Base-by-base conservation (phyloP, 2,113 vertebrate genomes). In the Leptobrachium leishanense region DNA sequence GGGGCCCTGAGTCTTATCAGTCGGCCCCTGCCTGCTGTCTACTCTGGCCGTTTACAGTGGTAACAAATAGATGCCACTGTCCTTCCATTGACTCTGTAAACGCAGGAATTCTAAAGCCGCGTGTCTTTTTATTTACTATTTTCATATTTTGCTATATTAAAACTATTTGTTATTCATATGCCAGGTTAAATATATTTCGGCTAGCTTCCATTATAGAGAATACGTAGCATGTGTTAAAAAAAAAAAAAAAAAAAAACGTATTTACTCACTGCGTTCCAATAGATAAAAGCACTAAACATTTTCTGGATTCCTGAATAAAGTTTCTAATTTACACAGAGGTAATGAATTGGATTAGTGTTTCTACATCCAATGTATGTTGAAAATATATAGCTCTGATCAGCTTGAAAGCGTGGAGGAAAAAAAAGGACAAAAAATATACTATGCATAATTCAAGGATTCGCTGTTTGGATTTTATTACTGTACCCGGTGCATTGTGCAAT, bases 321-420 rank as follows among this genome's bases (percentile, higher is more conserved):
- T 67, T 73, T 68, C 46, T 68, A 12, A 43, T 43, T 73, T 68
- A 59, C 77, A 65, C 43, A 43, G 7, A 68, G 66, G 54, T 68
- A 73, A 80, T 73, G 63, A 72, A 79, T 55, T 74, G 31, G 50
- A 80, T 80, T 80, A 77, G 76, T 40, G 67, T 55, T 74, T 41
- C 77, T 44, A 15, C 62, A 44, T 62, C 59, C 12, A 62, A 59
- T 39, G 39, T 39, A 40, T 40, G 54, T 50, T 13, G 70, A 57
- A 66, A 79, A 79, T 79, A 80, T 74, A 80, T 68, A 55, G 77
- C 57, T 55, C 73, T 70, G 63, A 73, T 80, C 70, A 67, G 46
- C 70, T 46, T 55, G 63, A 1, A 65, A 73, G 77, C 70, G 20
- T 31, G 20, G 20, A 31, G 20, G 20, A 80, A 42, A 72, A 72